Evolutionary conservation across 2,113 vertebrate genomes (phyloP).

Genomic region (Sander lucioperca): DNA sequence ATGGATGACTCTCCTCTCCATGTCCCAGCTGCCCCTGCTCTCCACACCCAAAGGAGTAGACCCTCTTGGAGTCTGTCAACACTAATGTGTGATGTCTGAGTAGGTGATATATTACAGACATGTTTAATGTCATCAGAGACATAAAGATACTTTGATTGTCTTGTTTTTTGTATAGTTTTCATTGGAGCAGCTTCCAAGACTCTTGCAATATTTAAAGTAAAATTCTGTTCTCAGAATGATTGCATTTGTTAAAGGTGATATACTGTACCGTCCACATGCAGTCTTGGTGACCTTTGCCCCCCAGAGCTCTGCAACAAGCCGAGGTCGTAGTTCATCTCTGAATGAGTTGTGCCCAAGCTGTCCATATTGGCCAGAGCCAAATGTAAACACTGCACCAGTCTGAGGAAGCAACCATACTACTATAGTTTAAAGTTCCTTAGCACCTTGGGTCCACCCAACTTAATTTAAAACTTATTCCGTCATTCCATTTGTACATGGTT

Average conservation of each 20-base stretch:
- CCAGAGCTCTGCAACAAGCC: constrained; percentile 90
- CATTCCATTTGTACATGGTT: background rate
- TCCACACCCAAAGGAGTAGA: constrained; percentile 76
- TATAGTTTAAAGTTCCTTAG: too few relatives aligned
- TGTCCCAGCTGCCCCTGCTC: constrained; percentile 69
- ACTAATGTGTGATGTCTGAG: constrained; percentile 74
- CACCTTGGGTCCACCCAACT: background rate
- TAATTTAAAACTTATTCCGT: background rate
- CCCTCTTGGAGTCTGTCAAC: constrained; percentile 37
- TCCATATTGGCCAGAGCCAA: constrained; percentile 91
- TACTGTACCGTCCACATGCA: constrained; percentile 89
- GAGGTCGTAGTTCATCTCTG: constrained; percentile 90
- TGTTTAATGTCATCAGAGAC: background rate
- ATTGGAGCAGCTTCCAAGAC: background rate
- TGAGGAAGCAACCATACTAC: constrained; percentile 18
- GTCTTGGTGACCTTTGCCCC: constrained; percentile 88
- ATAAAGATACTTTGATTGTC: background rate
- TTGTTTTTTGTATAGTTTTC: background rate
- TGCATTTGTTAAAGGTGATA: background rate
- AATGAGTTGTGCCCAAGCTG: constrained; percentile 94
- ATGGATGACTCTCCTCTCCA: constrained; percentile 40
- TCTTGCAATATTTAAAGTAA: background rate
- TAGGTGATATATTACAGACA: background rate
- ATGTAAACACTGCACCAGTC: constrained; percentile 94
- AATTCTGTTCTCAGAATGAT: background rate